Evolutionary conservation across 2,888 invertebrate genomes (phyloP), one percentile per base, ranked within the genome.

Genomic region (Carpatolechia fugitivella): DNA sequence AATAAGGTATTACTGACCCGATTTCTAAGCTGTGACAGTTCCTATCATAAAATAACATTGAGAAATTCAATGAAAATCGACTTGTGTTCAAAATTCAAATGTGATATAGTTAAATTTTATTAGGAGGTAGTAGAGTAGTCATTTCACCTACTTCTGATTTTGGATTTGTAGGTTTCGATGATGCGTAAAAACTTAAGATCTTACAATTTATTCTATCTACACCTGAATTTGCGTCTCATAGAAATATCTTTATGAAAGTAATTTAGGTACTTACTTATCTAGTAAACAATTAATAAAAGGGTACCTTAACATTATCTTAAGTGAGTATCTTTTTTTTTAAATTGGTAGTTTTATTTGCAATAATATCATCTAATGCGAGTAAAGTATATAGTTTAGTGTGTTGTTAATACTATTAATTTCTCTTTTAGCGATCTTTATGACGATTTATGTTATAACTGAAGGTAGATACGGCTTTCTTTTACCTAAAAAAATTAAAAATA

Each of bases 1-100:
- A 71, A 69, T 69, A 46, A 44, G 46, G 51, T 48, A 48, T 53
- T 76, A 76, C 76, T 85, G 87, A 84, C 86, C 87, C 74, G 78
- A 82, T 82, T 87, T 70, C 64, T 59, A 60, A 8, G 40, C 35
- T 55, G 44, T 53, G 55, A 44, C 56, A 46, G 20, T 50, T 74
- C 66, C 62, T 77, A 69, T 69, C 65, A 68, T 61, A 59, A 61
- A 80, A 85, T 82, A 82, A 77, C 61, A 55, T 48, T 54, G 58
- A 55, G 56, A 57, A 41, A 57, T 56, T 41, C 29, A 41, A 54
- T 60, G 59, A 10, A 13, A 29, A 33, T 3, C n/a, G 63, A 8
- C 3, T 29, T 6, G 5, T 29, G 1, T 13, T 13, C 3, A 1
- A 11, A 13, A 29, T 13, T 13, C 3, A 1, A 11, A 13, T 44